These are phyloP conservation scores for Acanthiza pusilla DNA, from an alignment of 2,797 vertebrate genomes.

Conservation along the genomic window DNA sequence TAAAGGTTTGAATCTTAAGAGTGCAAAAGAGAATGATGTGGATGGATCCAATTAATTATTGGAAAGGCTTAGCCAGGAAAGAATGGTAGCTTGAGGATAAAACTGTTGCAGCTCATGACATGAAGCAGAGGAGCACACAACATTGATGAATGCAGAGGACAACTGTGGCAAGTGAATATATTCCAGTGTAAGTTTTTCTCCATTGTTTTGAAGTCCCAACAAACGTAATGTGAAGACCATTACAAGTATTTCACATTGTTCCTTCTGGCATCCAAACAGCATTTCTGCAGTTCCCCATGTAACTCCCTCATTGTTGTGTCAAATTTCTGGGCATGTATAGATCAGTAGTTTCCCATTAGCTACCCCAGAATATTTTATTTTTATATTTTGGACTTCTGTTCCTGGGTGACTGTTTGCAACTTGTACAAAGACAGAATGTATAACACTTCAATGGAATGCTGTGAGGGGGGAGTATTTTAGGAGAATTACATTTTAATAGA, in stretches of 20 bases:
- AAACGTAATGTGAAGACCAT: not conserved
- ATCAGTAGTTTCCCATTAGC: not conserved
- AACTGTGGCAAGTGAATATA: not conserved
- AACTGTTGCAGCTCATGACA: not conserved
- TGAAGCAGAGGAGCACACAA: fast-evolving
- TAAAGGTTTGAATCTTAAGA: not conserved
- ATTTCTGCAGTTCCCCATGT: fast-evolving
- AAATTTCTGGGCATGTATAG: not conserved
- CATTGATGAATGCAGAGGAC: not conserved
- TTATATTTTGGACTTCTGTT: not conserved
- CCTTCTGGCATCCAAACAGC: not conserved
- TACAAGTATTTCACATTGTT: fast-evolving
- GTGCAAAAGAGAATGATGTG: not conserved
- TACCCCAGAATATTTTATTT: not conserved
- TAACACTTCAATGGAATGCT: not conserved
- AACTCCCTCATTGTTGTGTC: not conserved
- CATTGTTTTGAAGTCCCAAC: not conserved
- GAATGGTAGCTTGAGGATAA: not conserved
- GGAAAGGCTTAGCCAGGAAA: not conserved
- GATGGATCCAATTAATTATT: not conserved
- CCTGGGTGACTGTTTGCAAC: not conserved
- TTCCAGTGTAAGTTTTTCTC: not conserved
- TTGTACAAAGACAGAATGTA: fast-evolving
- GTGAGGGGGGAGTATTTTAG: not conserved
- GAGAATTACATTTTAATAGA: not conserved